Base-by-base conservation (phyloP, 30 jellyfish, hydroid and myxozoan genomes). In the Haliclystus octoradiatus region DNA sequence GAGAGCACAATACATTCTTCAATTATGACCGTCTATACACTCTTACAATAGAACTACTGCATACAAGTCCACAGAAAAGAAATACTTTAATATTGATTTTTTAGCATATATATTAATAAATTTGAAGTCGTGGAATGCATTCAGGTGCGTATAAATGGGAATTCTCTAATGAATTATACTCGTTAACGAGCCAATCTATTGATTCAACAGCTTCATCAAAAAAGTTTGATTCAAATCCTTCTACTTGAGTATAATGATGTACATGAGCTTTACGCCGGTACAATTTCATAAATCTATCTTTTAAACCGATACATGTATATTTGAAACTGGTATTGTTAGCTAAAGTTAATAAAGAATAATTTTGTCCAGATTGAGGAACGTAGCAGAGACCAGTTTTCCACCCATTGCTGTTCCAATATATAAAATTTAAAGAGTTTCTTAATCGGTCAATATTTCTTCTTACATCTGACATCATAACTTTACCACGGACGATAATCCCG, bases 331-430 rank as follows among this genome's bases (percentile, higher is more conserved):
- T 87, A 60, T 74, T 87, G 63, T 87, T 87, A 5, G 97, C 82
- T 53, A 87, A 50, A 14, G 94, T 73, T 28, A 87, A 65, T 81
- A 87, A 68, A 0, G 92, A 73, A 30, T 60, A 74, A 60, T 74
- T 77, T 24, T 73, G 87, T 24, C 92, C 87, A 23, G 74, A 86
- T 3, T 94, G 97, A 7, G 97, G 93, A 7, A 87, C 87, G 14
- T 94, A 79, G 61, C 97, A 87, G 34, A 87, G 76, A 5, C 97
- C 97, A 0, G 94, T 80, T 65, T 87, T 87, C 97, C 97, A 87
- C 5, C 97, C 97, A 47, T 87, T 94, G 31, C 80, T 88, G 52
- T 87, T 87, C 97, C 97, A 87, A 63, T 75, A 47, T 13, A 87
- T 70, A 52, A 87, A 87, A 68, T 79, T 71, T 65, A 87, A 50